Evolutionary conservation across 2,888 invertebrate genomes (phyloP), one percentile per base, ranked within the genome.

Genomic region (Priapulus caudatus): DNA sequence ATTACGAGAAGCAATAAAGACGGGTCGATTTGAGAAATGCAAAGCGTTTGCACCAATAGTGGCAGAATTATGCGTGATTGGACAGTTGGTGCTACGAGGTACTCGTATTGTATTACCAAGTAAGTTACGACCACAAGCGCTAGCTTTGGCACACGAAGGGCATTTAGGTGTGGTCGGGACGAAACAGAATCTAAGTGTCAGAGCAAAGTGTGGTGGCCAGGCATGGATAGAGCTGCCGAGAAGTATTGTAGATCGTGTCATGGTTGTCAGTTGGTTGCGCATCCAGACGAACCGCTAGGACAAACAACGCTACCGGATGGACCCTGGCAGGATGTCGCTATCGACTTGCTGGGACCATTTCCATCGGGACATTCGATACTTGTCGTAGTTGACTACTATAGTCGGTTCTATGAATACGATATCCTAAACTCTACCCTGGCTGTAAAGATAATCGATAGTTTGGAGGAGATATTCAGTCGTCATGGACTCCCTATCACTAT

Each of bases 131-230:
- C 45, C 50, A 1, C 20, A 52, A 46, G 56, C 52, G 15, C 49
- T 62, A 4, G 23, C 51, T 16, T 43, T 60, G 4, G 58, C 58
- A 1, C 63, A 63, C 44, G 24, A 46, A 20, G 55, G 60, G 2
- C 59, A 62, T 45, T 56, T 57, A 48, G 60, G 60, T 10, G 54
- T 55, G 4, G 52, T 23, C 16, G 52, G 56, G 18, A 61, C 57
- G 5, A 57, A 60, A 49, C 51, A 53, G 1, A 50, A 56, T 3
- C 45, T 59, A n/a, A n/a, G n/a, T n/a, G n/a, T 4, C 50, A 57
- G 18, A 54, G 52, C 19, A 61, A 56, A 45, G 57, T 56, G 4
- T 62, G 52, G 60, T 63, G 61, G 51, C 54, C 54, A 4, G 48
- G 57, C 4, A 59, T 59, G 15, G 53, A 58, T 23, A 23, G 10